A percentile compares a stretch with the other conserved stretches of the same genome.
Evolutionary conservation across 1,140 invertebrate species (phyloP).

Genomic region (Brachionus plicatilis): DNA sequence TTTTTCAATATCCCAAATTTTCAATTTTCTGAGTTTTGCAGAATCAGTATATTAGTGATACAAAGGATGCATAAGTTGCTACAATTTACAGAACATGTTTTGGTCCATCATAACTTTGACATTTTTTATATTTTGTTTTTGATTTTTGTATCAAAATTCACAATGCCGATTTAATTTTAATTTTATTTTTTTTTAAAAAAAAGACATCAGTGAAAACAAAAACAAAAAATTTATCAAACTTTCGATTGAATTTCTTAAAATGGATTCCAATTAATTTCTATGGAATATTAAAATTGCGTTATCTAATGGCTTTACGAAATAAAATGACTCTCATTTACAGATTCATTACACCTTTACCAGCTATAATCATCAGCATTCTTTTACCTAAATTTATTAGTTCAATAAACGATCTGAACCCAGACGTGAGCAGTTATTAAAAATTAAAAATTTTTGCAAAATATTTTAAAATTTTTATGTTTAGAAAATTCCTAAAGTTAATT

Average conservation of each 20-base stretch:
- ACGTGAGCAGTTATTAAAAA: not conserved
- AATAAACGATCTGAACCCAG: not conserved
- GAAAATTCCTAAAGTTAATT: not conserved
- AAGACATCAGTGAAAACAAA: not conserved
- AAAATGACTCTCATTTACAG: slow-evolving; percentile 3
- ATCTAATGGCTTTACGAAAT: slow-evolving; percentile 10
- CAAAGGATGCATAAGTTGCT: too few relatives aligned
- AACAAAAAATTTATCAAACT: not conserved
- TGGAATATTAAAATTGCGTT: slow-evolving; percentile 15
- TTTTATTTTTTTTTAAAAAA: too few relatives aligned
- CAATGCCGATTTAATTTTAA: too few relatives aligned
- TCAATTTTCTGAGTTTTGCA: too few relatives aligned
- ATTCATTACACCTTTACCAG: slow-evolving; percentile 12
- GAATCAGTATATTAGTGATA: too few relatives aligned
- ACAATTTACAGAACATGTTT: too few relatives aligned
- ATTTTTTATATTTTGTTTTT: too few relatives aligned
- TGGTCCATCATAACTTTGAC: too few relatives aligned
- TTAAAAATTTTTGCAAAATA: too few relatives aligned
- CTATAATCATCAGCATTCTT: not conserved
- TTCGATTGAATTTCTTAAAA: not conserved
- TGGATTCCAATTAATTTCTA: slow-evolving; percentile 21
- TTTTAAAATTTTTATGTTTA: not conserved
- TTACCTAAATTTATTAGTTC: slow-evolving; percentile 17
- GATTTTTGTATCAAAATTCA: too few relatives aligned
- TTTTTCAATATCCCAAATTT: too few relatives aligned